Evolutionary conservation across 2,113 vertebrate genomes (phyloP), one percentile per base, ranked within the genome.

Genomic region (Euleptes europaea): DNA sequence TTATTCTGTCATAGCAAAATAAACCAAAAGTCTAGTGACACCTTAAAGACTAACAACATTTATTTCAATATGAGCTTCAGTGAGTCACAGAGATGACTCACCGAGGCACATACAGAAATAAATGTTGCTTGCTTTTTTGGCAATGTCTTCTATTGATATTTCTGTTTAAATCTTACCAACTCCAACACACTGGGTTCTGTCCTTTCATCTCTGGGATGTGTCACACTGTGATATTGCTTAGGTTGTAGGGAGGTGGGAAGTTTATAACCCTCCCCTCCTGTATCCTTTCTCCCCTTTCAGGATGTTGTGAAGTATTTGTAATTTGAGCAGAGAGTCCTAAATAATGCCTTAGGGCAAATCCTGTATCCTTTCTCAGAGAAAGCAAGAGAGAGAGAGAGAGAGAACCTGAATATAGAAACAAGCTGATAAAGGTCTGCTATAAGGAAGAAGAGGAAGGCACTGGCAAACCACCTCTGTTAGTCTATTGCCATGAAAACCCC

Each of bases 321-420:
- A 88, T 49, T 76, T 67, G 19, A 54, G 19, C 3, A 33, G 0
- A 2, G 21, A 65, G 19, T 19, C 51, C 26, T 47, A 38, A 26
- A 40, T 35, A 26, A 1, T 23, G 35, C 69, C 74, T 44, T 84
- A 49, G 14, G 65, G 51, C 60, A 72, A 1, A 86, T 84, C 80
- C 76, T 90, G 14, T 28, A 65, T 3, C 0, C 31, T 82, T 33
- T 63, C 26, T 70, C 2, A 0, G 19, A 47, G 21, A 0, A 0
- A 19, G 7, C 5, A 19, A 51, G 54, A 0, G 17, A 47, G 21
- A 0, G 0, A 17, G 8, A 11, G n/a, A 60, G 12, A 51, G 44
- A 38, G 3, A 38, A 38, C 14, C n/a, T 65, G 23, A 73, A 28
- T 49, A 23, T 17, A 38, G 54, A 47, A 71, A 85, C 19, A 75